Evolutionary conservation across 1,140 invertebrate species (phyloP).

Genomic region (Onthophagus taurus): DNA sequence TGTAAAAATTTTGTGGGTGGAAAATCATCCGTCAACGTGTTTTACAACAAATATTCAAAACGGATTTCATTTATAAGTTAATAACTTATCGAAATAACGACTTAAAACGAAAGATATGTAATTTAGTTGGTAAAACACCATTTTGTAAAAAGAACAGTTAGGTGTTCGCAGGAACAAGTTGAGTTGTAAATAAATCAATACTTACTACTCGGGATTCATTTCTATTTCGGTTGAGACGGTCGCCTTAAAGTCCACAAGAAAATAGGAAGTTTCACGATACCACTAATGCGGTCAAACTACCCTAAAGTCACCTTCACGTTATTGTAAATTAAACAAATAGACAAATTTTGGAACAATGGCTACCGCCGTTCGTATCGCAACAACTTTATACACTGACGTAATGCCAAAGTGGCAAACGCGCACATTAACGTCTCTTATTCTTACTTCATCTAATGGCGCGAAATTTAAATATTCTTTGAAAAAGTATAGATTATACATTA

Average conservation of each 20-base stretch:
- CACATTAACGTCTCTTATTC: conserved; percentile 4
- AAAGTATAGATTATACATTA: no score
- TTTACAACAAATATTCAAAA: not conserved
- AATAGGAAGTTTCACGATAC: conserved; percentile 10
- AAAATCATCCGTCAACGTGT: no score
- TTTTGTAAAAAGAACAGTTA: conserved; percentile 6
- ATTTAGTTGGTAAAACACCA: conserved; percentile 6
- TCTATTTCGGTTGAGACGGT: no score
- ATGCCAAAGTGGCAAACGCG: conserved; percentile 21
- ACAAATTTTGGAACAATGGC: conserved; percentile 22
- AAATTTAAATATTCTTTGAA: no score
- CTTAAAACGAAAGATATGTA: no score
- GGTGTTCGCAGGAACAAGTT: conserved; percentile 14
- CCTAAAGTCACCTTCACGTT: no score
- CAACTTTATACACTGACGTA: conserved; percentile 17
- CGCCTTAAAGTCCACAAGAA: no score
- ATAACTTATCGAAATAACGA: no score
- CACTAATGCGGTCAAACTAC: no score
- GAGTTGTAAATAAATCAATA: conserved; percentile 33
- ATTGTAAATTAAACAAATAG: conserved; percentile 16
- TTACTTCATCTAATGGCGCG: not conserved
- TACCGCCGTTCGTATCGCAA: conserved; percentile 16
- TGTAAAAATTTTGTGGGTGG: conserved; percentile 7
- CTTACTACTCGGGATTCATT: conserved; percentile 40
- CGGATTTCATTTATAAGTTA: no score